phyloP scores from a whole-genome alignment of 2,113 vertebrate species.

The Leuciscus idus region DNA sequence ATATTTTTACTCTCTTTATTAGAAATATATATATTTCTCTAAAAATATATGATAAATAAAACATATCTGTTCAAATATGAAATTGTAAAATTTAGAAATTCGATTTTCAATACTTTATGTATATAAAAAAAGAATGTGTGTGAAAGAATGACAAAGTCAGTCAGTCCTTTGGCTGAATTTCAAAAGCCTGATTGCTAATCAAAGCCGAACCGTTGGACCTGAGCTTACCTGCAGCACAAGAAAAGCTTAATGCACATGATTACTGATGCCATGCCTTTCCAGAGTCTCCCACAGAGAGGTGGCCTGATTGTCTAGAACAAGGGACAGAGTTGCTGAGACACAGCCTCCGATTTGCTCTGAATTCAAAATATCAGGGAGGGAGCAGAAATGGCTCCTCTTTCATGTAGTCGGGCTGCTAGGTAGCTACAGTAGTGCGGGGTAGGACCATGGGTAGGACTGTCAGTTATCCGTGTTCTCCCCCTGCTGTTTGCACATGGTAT shows the following conservation, averaged over 20 bases:
- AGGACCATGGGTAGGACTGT: neutral
- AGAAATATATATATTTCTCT: too few species aligned
- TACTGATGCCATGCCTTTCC: slow-evolving; percentile 50
- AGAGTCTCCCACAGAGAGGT: slow-evolving; percentile 52
- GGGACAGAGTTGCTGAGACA: slow-evolving; percentile 44
- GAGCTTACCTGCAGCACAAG: slow-evolving; percentile 55
- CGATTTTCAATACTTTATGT: neutral
- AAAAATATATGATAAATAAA: too few species aligned
- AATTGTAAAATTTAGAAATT: neutral
- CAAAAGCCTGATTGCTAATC: slow-evolving; percentile 60
- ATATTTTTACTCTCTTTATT: too few species aligned
- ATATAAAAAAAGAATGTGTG: neutral
- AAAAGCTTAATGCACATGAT: slow-evolving; percentile 60
- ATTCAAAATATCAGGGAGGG: slow-evolving; percentile 39
- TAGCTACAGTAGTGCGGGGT: neutral
- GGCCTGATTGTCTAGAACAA: slow-evolving; percentile 59
- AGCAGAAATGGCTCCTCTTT: slow-evolving; percentile 42
- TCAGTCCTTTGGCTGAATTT: slow-evolving; percentile 46
- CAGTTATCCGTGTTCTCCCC: slow-evolving; percentile 50
- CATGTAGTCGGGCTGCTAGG: slow-evolving; percentile 9
- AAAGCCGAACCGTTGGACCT: slow-evolving; percentile 50
- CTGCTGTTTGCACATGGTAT: slow-evolving; percentile 41
- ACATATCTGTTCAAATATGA: neutral
- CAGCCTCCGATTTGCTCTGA: slow-evolving; percentile 44
- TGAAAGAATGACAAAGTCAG: slow-evolving; percentile 47